These are phyloP conservation scores for Bungarus multicinctus DNA, from an alignment of 2,113 vertebrate species.

Conservation along the genomic window DNA sequence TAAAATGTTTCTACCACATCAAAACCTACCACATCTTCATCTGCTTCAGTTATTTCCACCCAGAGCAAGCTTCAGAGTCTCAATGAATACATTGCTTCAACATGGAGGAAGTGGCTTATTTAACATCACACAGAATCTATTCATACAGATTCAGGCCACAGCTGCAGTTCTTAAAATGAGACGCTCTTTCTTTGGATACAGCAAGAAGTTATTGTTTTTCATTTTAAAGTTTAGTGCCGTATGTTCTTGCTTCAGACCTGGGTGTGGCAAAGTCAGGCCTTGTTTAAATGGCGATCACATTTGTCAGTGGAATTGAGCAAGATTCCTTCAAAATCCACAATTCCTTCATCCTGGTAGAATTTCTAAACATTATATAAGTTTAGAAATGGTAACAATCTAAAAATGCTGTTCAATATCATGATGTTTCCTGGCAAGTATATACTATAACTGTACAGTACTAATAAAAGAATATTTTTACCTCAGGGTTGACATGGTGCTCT, in stretches of 20 bases:
- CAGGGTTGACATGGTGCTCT: too few species aligned
- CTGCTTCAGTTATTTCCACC: neutral
- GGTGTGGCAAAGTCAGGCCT: neutral
- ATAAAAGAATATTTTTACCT: neutral
- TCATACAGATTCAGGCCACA: slow-evolving; percentile 24
- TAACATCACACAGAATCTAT: neutral
- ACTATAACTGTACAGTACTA: neutral
- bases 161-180: slow-evolving; percentile 29
- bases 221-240: slow-evolving; percentile 25
- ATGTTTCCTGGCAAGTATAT: slow-evolving; percentile 1
- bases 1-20: slow-evolving; percentile 6
- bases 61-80: slow-evolving; percentile 4
- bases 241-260: neutral
- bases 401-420: slow-evolving; percentile 34
- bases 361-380: neutral
- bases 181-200: slow-evolving; percentile 11
- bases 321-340: neutral
- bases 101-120: slow-evolving; percentile 19
- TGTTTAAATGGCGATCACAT: neutral
- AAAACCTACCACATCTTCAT: neutral
- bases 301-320: neutral
- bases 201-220: slow-evolving; percentile 23
- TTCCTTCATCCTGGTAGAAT: neutral
- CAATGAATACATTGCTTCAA: slow-evolving; percentile 14
- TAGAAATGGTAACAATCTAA: neutral